Evolutionary conservation across 2,888 invertebrate species (phyloP).

Genomic region (Homarus gammarus): DNA sequence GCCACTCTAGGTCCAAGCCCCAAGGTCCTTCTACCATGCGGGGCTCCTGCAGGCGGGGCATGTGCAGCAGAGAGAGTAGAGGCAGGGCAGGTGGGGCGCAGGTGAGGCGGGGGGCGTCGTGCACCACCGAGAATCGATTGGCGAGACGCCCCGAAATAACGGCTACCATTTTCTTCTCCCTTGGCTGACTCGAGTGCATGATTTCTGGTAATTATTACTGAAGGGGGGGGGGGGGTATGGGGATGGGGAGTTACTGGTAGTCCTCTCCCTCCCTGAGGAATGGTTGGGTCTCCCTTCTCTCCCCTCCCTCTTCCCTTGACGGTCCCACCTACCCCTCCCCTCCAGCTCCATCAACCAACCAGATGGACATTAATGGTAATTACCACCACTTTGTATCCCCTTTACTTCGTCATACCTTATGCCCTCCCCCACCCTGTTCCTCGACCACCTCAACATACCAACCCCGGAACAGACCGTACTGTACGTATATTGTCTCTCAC

Average conservation of each 20-base stretch:
- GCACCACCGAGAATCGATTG: conserved; percentile 19
- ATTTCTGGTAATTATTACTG: conserved; percentile 45
- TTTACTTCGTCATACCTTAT: too few relatives aligned
- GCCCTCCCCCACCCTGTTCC: not conserved
- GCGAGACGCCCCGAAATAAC: conserved; percentile 14
- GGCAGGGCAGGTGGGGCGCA: not conserved
- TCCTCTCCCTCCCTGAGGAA: not conserved
- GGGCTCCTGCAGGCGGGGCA: not conserved
- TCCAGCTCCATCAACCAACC: not conserved
- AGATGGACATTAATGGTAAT: not conserved
- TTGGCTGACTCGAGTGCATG: conserved; percentile 30
- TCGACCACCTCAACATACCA: not conserved
- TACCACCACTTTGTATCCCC: not conserved
- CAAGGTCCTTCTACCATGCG: too few relatives aligned
- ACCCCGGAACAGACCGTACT: too few relatives aligned
- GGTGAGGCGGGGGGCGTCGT: not conserved
- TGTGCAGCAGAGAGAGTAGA: not conserved
- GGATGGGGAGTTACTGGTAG: not conserved
- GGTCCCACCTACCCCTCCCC: not conserved
- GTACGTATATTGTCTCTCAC: too few relatives aligned
- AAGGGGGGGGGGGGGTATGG: not conserved
- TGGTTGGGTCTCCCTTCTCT: not conserved
- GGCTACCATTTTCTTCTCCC: conserved; percentile 46
- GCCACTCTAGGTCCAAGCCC: too few relatives aligned
- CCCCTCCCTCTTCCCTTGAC: not conserved